Percentiles rank a stretch among this genome's conserved stretches.
Conservation (phyloP, 2,888 invertebrate species). For the Spilarctia lutea region DNA sequence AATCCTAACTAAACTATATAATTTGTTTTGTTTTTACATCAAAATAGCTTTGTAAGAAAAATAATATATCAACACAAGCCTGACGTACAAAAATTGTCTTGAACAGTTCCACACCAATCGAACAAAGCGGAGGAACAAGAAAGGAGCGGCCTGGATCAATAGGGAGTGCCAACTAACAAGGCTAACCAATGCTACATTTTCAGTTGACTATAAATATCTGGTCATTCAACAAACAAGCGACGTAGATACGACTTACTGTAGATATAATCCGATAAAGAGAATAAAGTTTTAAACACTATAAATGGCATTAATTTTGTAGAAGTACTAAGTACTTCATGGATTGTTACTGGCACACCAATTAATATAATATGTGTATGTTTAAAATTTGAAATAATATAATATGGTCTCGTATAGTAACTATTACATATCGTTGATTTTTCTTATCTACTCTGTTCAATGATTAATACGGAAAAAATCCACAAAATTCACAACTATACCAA, state of each 20-base stretch:
- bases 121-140: not conserved
- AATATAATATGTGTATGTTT: too few species aligned
- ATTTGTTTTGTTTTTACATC: not conserved
- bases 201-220: constrained; percentile 8
- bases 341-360: not conserved
- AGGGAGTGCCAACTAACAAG: constrained; percentile 5
- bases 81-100: not conserved
- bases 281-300: not conserved
- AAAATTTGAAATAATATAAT: too few species aligned
- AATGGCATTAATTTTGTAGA: not conserved
- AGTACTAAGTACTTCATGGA: not conserved
- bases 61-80: not conserved
- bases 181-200: constrained; percentile 1
- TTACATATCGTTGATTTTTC: too few species aligned
- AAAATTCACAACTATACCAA: not conserved
- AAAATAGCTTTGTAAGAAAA: not conserved
- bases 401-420: too few species aligned
- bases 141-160: constrained; percentile 10
- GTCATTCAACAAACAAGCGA: not conserved
- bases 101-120: constrained; percentile 2
- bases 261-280: not conserved
- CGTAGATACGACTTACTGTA: not conserved
- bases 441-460: too few species aligned
- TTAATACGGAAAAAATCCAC: too few species aligned
- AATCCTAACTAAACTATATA: not conserved